Percentiles rank a stretch among this genome's conserved stretches.
Evolutionary conservation across 2,888 invertebrate genomes (phyloP).

Genomic region (Hyppa rectilinea): DNA sequence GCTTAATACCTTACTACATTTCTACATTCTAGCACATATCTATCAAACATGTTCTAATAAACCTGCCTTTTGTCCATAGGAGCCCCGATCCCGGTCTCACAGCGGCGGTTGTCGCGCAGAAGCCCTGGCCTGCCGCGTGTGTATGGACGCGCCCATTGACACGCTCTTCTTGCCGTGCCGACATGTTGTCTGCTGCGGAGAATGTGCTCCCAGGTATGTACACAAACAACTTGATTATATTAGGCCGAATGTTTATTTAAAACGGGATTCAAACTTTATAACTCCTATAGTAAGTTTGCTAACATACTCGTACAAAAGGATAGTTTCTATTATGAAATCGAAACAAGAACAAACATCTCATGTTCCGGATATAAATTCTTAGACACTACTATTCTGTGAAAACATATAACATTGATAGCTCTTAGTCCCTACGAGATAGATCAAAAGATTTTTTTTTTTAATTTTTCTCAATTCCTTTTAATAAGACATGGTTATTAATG

Average conservation of each 20-base stretch:
- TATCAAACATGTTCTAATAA: not conserved
- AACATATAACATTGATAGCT: not conserved
- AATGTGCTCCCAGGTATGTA: constrained; percentile 93
- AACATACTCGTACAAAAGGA: too few species aligned
- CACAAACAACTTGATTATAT: not conserved
- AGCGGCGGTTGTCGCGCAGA: constrained; percentile 87
- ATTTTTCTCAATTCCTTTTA: too few species aligned
- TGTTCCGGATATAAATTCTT: not conserved
- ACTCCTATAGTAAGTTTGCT: too few species aligned
- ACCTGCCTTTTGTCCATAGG: constrained; percentile 63
- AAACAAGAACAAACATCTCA: not conserved
- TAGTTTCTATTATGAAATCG: not conserved
- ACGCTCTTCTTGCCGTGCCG: constrained; percentile 96
- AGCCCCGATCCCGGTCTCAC: constrained; percentile 77
- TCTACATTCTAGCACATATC: too few species aligned
- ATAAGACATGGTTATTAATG: not conserved
- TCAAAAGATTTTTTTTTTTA: not conserved
- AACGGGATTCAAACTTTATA: too few species aligned
- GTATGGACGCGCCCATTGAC: constrained; percentile 96
- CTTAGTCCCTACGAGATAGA: too few species aligned
- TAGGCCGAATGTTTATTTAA: too few species aligned
- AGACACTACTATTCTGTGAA: not conserved
- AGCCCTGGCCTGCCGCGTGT: constrained; percentile 95
- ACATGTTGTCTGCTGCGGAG: constrained; percentile 95
- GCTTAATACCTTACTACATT: too few species aligned